Base-by-base conservation (phyloP, 2,797 vertebrate genomes). In the Sternotherus odoratus region DNA sequence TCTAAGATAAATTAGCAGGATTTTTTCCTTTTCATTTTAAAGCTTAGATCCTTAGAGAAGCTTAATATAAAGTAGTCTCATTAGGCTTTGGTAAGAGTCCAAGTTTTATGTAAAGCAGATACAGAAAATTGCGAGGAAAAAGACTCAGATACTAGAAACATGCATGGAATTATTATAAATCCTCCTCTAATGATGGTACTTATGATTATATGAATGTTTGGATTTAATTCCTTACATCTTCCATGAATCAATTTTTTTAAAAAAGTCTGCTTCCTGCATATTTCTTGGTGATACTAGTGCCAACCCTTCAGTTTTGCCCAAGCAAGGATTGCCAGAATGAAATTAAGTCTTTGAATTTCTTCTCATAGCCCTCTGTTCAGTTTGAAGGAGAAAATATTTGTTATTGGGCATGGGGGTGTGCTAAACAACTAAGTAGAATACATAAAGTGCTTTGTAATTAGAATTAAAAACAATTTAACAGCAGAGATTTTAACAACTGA, bases 11-110 rank as follows among this genome's bases (percentile, higher is more conserved):
- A 96, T 96, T 97, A 95, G 87, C 86, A 91, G 56, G 11, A 17
- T 95, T 89, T 85, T 83, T 85, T 77, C 51, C 21, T 93, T 75
- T 92, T 74, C 96, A 82, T 91, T 23, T 30, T 96, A 96, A 88
- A 96, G 75, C 81, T 95, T 94, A 95, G 83, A 95, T 97, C 46
- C 69, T 96, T 95, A 36, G 13, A 96, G 95, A 97, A 96, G 95
- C 95, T 97, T 95, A 96, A 96, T 91, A 95, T 96, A 94, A 94
- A 95, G 60, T 91, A 92, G 66, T 91, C 33, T 95, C 93, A 96
- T 97, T 97, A 97, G 90, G 53, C 69, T 96, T 96, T 97, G 94
- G 94, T 94, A 97, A 96, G 90, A 92, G 91, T 95, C 94, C 91
- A 97, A 95, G 94, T 96, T 96, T 87, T 96, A 93, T 92, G 93